Base-by-base conservation (phyloP, 2,888 invertebrate genomes). In the Coelinius sp. region DNA sequence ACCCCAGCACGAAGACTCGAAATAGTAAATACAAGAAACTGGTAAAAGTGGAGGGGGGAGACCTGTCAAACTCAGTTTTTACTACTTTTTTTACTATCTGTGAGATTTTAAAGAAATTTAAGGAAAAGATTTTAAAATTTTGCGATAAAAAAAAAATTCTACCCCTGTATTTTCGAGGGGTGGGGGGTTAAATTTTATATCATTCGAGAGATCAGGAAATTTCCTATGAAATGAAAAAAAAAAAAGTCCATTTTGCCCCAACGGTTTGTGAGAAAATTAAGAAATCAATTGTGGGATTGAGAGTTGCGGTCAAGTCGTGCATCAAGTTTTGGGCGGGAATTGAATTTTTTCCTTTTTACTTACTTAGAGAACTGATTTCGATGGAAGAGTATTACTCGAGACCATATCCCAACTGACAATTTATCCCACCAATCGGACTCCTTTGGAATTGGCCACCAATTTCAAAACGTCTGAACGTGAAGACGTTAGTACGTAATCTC, bases 11-110 rank as follows among this genome's bases (percentile, higher is more conserved):
- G 59, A 20, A 35, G 59, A 31, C 59, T 7, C 31, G 6, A 59
- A 59, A 59, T 59, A 59, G 59, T 59, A 59, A 59, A 59, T 59
- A 59, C 31, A 31, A 31, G 35, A 59, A 59, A 59, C 35, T 17
- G n/a, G n/a, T n/a, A n/a, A n/a, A n/a, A 59, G n/a, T 53, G 53
- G 14, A 1, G 2, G n/a, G n/a, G n/a, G n/a, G n/a, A n/a, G n/a
- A n/a, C n/a, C 31, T 35, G 59, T 59, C 59, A 59, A 22, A 59
- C 35, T 2, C 46, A n/a, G 14, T 12, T 49, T 59, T 59, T 59
- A 59, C 35, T 8, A 31, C 12, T 53, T 31, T 20, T 31, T 27
- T 31, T 20, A 53, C 14, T 7, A 10, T 14, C 31, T 27, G 20
- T 20, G 46, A 49, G 46, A 49, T 49, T 20, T 20, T 20, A 14